Evolutionary conservation across 2,797 vertebrate species (phyloP), one percentile per base, ranked within the genome.

Genomic region (Simalia tracyae): DNA sequence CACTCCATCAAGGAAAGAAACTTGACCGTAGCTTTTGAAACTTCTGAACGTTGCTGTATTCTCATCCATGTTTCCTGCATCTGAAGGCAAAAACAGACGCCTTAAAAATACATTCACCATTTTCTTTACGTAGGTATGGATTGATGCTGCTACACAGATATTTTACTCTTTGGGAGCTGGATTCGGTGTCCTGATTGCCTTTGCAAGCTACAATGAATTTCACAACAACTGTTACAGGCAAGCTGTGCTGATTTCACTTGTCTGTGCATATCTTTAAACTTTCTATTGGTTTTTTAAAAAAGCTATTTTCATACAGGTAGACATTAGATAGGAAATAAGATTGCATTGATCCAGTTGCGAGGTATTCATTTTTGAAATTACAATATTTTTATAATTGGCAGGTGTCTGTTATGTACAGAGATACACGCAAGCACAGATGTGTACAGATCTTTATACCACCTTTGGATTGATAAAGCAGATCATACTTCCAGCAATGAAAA

Each of bases 151-250:
- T 87, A 99, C 99, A 19, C 99, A 99, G 97, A 99, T 99, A 96
- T 99, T 99, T 96, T 99, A 99, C 96, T 99, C 99, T 15, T 96
- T 99, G 88, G 99, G 99, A 92, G 99, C 99, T 14, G 99, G 99
- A 50, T 99, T 99, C 95, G 99, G 99, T 1, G 99, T 99, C 93
- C 97, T 99, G 94, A 99, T 99, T 95, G 99, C 99, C 3, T 99
- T 99, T 97, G 98, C 99, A 95, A 99, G 99, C 97, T 99, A 99
- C 96, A 99, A 99, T 96, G 99, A 99, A 96, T 99, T 99, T 95
- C 98, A 99, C 97, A 99, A 99, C 97, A 99, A 99, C 95, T 99
- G 99, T 95, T 99, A 99, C 97, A 98, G 99, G 99, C 99, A 98
- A 97, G 98, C 76, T 90, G 84, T 2, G 63, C 1, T 0, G 14